Conservation (phyloP, 2,113 vertebrate genomes). For the Hemicordylus capensis region DNA sequence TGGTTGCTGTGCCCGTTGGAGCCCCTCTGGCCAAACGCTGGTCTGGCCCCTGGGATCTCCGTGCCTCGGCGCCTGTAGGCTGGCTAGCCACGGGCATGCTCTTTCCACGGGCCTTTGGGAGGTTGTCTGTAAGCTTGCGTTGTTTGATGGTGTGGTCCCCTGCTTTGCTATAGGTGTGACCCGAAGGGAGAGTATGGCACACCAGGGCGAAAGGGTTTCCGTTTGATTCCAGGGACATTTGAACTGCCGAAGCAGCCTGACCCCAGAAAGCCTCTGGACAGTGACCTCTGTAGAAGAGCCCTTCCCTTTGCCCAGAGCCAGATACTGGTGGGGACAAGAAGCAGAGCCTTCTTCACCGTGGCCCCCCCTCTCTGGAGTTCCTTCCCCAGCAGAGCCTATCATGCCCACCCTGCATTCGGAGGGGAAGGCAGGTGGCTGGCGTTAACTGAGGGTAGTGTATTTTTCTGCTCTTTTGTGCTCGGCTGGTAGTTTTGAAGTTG, state of each 20-base stretch:
- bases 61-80: background rate
- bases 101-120: background rate
- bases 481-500: background rate
- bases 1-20: no score
- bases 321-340: background rate
- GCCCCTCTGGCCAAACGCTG: no score
- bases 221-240: background rate
- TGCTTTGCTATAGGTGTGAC: no score
- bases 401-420: background rate
- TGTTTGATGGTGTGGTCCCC: no score
- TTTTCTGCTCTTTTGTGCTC: background rate
- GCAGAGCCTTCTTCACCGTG: background rate
- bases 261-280: background rate
- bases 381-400: background rate
- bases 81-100: background rate
- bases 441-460: background rate
- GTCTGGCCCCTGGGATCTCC: no score
- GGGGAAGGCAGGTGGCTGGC: no score
- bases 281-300: background rate
- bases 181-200: background rate
- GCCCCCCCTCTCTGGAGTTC: background rate
- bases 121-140: background rate
- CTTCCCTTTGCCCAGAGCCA: background rate
- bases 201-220: background rate
- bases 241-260: background rate